Conservation (phyloP, 1,140 invertebrate species). For the Caerostris extrusa region DNA sequence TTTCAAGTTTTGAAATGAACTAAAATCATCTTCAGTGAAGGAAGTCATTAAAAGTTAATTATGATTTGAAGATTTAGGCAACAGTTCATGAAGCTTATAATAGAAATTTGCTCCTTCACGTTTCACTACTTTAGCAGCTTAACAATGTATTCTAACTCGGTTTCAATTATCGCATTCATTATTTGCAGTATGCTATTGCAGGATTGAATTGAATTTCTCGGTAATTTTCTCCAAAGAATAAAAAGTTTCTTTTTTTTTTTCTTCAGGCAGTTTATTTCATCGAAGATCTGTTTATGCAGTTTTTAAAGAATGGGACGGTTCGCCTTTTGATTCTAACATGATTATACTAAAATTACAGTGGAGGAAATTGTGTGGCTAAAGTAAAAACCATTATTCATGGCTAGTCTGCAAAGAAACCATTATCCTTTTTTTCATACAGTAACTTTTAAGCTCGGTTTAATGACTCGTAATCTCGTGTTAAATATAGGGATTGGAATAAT, state of each 20-base stretch:
- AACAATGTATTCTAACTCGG: not conserved
- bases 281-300: not conserved
- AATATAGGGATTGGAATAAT: not conserved
- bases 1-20: not conserved
- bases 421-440: conserved; percentile 20
- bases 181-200: not conserved
- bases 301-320: not conserved
- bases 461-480: conserved; percentile 2
- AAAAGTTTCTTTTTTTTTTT: not conserved
- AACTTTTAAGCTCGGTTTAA: conserved; percentile 37
- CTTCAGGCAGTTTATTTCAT: not conserved
- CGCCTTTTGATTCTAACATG: conserved; percentile 9
- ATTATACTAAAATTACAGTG: conserved; percentile 45
- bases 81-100: not conserved
- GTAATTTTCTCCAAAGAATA: not conserved
- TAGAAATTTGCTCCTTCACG: not conserved
- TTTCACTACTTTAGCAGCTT: not conserved
- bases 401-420: conserved; percentile 16
- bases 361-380: conserved; percentile 34
- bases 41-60: conserved; percentile 5
- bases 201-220: not conserved
- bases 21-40: not conserved
- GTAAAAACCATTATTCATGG: conserved; percentile 42
- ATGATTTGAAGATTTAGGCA: not conserved
- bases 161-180: not conserved